Conservation (phyloP, 2,113 vertebrate species). For the Psittacula cyanocephala region DNA sequence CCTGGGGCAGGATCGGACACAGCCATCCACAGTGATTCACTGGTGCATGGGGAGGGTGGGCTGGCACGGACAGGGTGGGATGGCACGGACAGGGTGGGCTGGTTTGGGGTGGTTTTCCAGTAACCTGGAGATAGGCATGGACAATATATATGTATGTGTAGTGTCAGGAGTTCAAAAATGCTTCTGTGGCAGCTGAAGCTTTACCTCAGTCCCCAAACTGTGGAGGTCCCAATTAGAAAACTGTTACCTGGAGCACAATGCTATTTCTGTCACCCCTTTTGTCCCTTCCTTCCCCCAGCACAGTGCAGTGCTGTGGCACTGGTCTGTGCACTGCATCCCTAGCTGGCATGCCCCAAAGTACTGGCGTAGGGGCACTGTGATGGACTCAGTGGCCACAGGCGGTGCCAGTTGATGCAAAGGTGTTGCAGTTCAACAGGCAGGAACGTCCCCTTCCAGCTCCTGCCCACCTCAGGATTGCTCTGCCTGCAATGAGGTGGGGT, state of each 20-base stretch:
- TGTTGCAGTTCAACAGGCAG: background rate
- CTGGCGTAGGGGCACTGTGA: background rate
- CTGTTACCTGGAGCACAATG: background rate
- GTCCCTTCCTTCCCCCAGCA: background rate
- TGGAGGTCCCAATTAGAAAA: background rate
- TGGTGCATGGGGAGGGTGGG: background rate
- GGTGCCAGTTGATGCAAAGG: background rate
- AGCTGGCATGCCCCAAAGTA: background rate
- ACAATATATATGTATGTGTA: accelerated
- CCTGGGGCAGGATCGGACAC: background rate
- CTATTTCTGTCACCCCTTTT: background rate
- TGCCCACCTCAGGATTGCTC: background rate
- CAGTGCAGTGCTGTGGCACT: background rate
- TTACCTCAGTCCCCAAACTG: background rate
- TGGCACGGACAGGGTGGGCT: background rate
- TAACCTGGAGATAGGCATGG: accelerated
- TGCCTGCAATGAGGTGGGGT: background rate
- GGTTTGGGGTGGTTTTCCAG: background rate
- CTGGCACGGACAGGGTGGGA: no score
- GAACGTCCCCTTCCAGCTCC: background rate
- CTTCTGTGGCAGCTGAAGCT: background rate
- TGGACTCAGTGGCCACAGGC: accelerated
- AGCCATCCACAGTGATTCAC: background rate
- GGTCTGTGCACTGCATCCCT: background rate
- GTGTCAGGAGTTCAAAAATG: accelerated